Base-by-base conservation (phyloP, 2,797 vertebrate genomes). In the Monodelphis domestica region DNA sequence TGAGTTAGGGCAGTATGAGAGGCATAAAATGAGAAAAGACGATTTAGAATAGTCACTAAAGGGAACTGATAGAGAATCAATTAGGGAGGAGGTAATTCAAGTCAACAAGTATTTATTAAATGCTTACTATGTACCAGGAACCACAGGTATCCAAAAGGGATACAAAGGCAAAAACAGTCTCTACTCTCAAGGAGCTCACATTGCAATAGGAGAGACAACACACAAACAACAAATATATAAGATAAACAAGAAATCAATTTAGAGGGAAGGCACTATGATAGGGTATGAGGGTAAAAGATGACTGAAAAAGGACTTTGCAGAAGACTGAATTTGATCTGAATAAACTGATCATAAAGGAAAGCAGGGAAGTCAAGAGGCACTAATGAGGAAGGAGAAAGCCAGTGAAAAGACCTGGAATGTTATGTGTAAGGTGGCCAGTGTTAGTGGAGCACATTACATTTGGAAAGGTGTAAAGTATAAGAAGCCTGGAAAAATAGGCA, bases 111-210 rank as follows among this genome's bases (percentile, higher is more conserved):
- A 38, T 9, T n/a, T 38, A 70, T 70, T 38, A 70, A 70, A 17
- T 17, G n/a, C 9, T 91, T 89, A 53, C 38, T n/a, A 87, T 1
- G 5, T 3, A 53, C 90, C 89, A 95, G 84, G 45, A 50, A 88
- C 63, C 70, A n/a, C 57, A 2, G 50, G 17, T 10, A 90, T 88
- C 55, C 56, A 89, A 57, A 0, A 95, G 87, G 94, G 92, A 96
- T 54, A 84, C 53, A 93, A n/a, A 54, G 54, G 50, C 0, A 94
- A 89, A 51, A 28, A 59, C 10, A 84, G 90, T 53, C 51, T 70
- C 54, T 51, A 87, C 53, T 53, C 87, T 91, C 38, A 53, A 57
- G 52, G 51, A 93, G 91, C 28, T 89, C 54, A 30, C 45, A 78
- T 12, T 28, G n/a, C 53, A 50, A 57, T 54, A 45, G 29, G 30